A percentile compares a stretch with the other conserved stretches of the same genome.
phyloP scores from a whole-genome alignment of 2,797 vertebrate species.

The Leptodactylus fallax region DNA sequence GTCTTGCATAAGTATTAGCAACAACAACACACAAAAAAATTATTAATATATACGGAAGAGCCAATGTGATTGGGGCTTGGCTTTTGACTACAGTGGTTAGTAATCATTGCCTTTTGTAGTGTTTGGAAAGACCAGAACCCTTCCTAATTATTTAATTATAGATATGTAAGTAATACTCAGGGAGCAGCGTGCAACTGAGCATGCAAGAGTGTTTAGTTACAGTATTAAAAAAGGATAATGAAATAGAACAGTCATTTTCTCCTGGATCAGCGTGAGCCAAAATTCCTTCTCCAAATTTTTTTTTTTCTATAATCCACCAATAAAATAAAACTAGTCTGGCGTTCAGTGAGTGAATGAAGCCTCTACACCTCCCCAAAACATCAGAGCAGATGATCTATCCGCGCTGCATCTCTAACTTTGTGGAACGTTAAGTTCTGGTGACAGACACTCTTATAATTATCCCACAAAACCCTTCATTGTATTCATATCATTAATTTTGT shows the following conservation, averaged over 20 bases:
- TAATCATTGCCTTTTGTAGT: conserved; percentile 78
- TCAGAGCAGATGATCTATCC: conserved; percentile 62
- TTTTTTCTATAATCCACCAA: conserved; percentile 17
- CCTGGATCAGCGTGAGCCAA: conserved; percentile 67
- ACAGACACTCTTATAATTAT: conserved; percentile 81
- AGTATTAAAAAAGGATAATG: conserved; percentile 77
- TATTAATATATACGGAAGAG: conserved; percentile 33
- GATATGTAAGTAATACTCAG: conserved; percentile 77
- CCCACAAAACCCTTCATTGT: conserved; percentile 76
- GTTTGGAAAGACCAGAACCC: conserved; percentile 79
- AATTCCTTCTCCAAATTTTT: conserved; percentile 58
- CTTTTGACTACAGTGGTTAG: conserved; percentile 78
- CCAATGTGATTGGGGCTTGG: conserved; percentile 78
- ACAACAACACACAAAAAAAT: conserved; percentile 64
- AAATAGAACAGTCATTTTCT: conserved; percentile 75
- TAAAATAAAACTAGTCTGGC: conserved; percentile 21
- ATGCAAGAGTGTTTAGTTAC: conserved; percentile 80
- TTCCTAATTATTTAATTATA: conserved; percentile 85
- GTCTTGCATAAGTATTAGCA: conserved; percentile 83
- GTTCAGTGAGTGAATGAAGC: conserved; percentile 63
- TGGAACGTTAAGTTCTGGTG: conserved; percentile 67
- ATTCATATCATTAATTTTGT: conserved; percentile 81
- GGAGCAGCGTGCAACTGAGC: conserved; percentile 79
- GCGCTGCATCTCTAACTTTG: conserved; percentile 64
- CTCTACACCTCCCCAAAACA: conserved; percentile 57